Conservation (phyloP, 1,140 invertebrate species). For the Stegodyphus dumicola region DNA sequence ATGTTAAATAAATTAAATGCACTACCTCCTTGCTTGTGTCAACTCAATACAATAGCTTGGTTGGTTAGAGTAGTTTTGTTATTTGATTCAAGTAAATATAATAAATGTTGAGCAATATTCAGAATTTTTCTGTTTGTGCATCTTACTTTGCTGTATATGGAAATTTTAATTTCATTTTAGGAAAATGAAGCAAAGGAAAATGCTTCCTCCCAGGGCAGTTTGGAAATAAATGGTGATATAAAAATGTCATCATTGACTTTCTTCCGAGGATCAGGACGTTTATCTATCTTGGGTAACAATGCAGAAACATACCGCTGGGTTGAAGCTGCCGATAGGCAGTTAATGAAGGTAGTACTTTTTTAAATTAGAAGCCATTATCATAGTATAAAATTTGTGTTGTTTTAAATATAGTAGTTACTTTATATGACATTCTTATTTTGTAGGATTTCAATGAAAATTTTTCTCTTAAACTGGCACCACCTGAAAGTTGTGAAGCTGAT, state of each 20-base stretch:
- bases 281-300: constrained; percentile 86
- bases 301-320: constrained; percentile 75
- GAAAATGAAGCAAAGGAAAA: constrained; percentile 23
- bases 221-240: constrained; percentile 38
- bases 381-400: background rate
- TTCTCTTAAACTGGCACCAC: background rate
- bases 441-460: constrained; percentile 61
- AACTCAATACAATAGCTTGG: no score
- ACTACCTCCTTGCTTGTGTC: no score
- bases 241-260: constrained; percentile 66
- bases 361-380: background rate
- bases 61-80: no score
- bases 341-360: constrained; percentile 49
- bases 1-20: no score
- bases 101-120: no score
- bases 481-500: constrained; percentile 9
- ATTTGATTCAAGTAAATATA: no score
- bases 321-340: constrained; percentile 81
- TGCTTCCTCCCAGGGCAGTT: constrained; percentile 24
- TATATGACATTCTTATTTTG: background rate
- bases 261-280: constrained; percentile 76
- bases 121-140: no score
- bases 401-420: background rate
- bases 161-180: background rate
- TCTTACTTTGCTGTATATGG: no score